Conservation (phyloP, 2,888 invertebrate species). For the Synanthedon vespiformis region DNA sequence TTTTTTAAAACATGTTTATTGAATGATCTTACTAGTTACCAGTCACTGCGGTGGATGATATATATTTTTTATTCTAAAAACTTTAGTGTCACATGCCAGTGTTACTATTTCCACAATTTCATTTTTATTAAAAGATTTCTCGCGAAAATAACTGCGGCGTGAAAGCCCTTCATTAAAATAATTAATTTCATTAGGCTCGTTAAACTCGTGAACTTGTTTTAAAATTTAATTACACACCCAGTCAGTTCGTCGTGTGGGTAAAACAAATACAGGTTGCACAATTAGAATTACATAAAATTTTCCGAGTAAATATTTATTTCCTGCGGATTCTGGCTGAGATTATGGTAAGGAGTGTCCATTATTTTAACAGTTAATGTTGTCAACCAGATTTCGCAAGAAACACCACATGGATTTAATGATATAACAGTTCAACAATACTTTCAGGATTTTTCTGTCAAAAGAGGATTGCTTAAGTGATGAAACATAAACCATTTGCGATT, state of each 20-base stretch:
- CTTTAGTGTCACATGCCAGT: too few species aligned
- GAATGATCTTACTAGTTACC: too few species aligned
- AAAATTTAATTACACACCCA: constrained; percentile 33
- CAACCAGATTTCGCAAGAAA: background rate
- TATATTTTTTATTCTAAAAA: background rate
- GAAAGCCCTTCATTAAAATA: constrained; percentile 51
- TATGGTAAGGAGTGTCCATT: background rate
- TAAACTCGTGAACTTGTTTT: constrained; percentile 48
- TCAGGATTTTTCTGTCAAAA: too few species aligned
- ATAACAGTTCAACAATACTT: too few species aligned
- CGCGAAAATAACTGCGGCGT: background rate
- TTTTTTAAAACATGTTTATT: too few species aligned
- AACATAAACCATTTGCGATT: too few species aligned
- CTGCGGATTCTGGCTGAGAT: background rate
- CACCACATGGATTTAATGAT: too few species aligned
- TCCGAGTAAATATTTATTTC: background rate
- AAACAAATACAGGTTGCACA: constrained; percentile 17
- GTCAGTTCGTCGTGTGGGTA: constrained; percentile 8
- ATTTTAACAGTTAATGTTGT: background rate
- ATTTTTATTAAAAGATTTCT: background rate
- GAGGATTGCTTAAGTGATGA: too few species aligned
- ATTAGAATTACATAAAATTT: constrained; percentile 12
- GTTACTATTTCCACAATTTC: too few species aligned
- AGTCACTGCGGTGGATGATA: background rate
- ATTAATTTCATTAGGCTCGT: constrained; percentile 50